Base-by-base conservation (phyloP, 2,113 vertebrate species). In the Brachypodius melanocephalos region DNA sequence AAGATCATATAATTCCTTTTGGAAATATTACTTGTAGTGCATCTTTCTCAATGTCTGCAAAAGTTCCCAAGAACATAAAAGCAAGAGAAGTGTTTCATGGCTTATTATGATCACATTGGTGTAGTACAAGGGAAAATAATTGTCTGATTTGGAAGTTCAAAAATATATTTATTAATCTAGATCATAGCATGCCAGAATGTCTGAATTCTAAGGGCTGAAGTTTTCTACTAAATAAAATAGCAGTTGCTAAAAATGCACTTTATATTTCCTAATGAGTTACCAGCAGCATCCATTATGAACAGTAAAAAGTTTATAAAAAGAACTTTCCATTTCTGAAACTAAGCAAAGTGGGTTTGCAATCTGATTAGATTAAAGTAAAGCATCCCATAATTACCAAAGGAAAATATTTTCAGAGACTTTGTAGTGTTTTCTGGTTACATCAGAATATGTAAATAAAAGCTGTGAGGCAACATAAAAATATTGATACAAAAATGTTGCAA, bases 361-460 rank as follows among this genome's bases (percentile, higher is more conserved):
- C n/a, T 49, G 28, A 72, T 57, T 69, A 69, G 18, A 32, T 66
- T 76, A 62, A 73, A 93, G 31, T 34, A 66, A 83, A 89, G 43
- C 40, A 46, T 52, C 59, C 43, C 36, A 10, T 80, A 83, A 77
- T 80, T 74, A 71, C 40, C 26, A 61, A 69, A 77, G 42, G 34
- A 88, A 96, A 92, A 77, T 80, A 79, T 95, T 93, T 80, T 68
- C 58, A n/a, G 84, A 85, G n/a, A 42, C 28, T 89, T 82, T 14
- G 8, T 34, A 72, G 65, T 62, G 42, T 89, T 85, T 95, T 85
- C 83, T 94, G 34, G 42, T 88, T 89, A 49, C 49, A 89, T 51
- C 65, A 69, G 62, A 81, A 78, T 42, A 65, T 36, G 73, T 82
- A 91, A 95, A 91, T 89, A 85, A 82, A 96, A 89, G 24, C 40